phyloP scores from a whole-genome alignment of 2,113 vertebrate genomes.

The mouse (Mus musculus) region DNA sequence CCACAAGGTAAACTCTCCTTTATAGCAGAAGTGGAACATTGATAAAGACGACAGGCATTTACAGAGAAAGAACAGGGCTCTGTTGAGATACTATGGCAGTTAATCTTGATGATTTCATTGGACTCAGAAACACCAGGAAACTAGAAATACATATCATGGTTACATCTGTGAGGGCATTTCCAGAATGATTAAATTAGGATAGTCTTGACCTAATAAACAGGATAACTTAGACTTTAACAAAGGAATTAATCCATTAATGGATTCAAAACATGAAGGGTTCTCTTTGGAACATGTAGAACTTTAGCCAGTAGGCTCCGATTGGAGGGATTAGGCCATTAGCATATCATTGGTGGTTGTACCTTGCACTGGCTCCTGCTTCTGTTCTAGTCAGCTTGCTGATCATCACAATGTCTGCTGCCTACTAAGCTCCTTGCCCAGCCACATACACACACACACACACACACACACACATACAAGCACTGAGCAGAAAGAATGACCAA shows the following conservation, averaged over 20 bases:
- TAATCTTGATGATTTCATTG: background rate
- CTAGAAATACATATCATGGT: background rate
- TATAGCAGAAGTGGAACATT: background rate
- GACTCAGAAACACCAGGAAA: background rate
- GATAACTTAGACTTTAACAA: background rate
- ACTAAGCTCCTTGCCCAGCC: too few species aligned
- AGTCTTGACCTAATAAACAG: background rate
- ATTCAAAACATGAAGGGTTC: background rate
- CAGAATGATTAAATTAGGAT: background rate
- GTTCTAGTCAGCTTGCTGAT: background rate
- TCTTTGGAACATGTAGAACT: background rate
- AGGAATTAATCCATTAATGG: background rate
- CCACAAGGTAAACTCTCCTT: slow-evolving; percentile 6
- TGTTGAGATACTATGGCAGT: background rate
- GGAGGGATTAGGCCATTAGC: background rate
- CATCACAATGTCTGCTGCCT: background rate
- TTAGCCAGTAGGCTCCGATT: background rate
- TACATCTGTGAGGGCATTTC: background rate
- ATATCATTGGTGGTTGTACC: background rate
- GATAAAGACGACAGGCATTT: background rate
- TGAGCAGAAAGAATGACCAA: background rate
- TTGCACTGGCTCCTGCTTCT: background rate
- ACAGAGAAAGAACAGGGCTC: background rate
- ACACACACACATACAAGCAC: background rate
- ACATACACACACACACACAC: too few species aligned